Evolutionary conservation across 2,113 vertebrate species (phyloP).

Genomic region (Brachypodius melanocephalos): DNA sequence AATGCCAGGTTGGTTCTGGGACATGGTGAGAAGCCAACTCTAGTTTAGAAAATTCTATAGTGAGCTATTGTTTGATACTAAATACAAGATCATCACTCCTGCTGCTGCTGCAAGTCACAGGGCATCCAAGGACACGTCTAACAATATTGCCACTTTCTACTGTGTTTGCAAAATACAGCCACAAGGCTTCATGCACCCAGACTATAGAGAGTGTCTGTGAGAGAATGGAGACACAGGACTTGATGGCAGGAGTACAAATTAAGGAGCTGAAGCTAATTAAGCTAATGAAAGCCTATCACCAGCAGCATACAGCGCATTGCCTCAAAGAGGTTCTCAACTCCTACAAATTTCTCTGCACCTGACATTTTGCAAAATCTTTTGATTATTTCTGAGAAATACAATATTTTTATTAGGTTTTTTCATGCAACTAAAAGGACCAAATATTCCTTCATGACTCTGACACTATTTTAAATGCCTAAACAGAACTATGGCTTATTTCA

Average conservation of each 20-base stretch:
- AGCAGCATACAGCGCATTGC: neutral
- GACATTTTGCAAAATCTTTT: neutral
- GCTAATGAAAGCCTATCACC: neutral
- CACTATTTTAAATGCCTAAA: neutral
- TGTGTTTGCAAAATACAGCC: conserved; percentile 11
- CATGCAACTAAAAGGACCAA: neutral
- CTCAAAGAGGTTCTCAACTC: neutral
- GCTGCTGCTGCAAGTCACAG: conserved; percentile 24
- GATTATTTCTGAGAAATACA: neutral
- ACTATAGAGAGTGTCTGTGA: neutral
- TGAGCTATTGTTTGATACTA: conserved; percentile 16
- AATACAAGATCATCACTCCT: conserved; percentile 2
- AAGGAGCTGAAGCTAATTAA: neutral
- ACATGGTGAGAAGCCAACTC: conserved; percentile 11
- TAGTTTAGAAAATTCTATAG: conserved; percentile 34
- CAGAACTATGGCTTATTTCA: neutral
- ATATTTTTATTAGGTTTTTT: neutral
- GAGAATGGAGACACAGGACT: neutral
- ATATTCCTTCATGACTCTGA: neutral
- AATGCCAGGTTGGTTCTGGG: conserved; percentile 50
- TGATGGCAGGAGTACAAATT: neutral
- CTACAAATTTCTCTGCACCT: neutral
- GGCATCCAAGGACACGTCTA: neutral
- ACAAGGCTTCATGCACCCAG: neutral
- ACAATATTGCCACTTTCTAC: neutral